Conservation (phyloP, 2,113 vertebrate genomes). For the Cranoglanis bouderius region DNA sequence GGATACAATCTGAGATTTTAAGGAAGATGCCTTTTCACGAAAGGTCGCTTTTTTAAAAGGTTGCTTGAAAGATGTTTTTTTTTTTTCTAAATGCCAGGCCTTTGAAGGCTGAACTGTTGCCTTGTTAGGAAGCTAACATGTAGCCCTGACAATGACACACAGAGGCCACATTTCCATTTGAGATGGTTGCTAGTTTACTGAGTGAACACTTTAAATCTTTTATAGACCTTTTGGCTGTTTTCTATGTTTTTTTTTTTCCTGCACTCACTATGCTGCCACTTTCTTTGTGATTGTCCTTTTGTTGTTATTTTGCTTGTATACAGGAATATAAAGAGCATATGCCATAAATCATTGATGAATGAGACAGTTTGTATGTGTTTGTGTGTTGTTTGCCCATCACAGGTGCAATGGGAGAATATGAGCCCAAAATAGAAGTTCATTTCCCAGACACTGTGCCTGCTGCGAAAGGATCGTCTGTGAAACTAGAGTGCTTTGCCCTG, state of each 20-base stretch:
- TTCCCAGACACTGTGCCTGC: slow-evolving; percentile 89
- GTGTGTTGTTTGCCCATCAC: slow-evolving; percentile 59
- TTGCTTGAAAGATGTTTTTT: slow-evolving; percentile 41
- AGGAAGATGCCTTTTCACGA: slow-evolving; percentile 39
- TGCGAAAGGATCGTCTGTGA: slow-evolving; percentile 88
- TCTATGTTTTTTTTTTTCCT: slow-evolving; percentile 47
- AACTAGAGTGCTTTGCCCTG: slow-evolving; percentile 91
- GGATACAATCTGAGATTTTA: slow-evolving; percentile 35
- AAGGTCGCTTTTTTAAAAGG: slow-evolving; percentile 41
- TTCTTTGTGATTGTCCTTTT: slow-evolving; percentile 50
- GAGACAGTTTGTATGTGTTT: slow-evolving; percentile 46
- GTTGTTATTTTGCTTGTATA: slow-evolving; percentile 58
- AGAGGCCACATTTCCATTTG: slow-evolving; percentile 64
- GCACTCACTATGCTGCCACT: slow-evolving; percentile 35
- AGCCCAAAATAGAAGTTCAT: slow-evolving; percentile 98
- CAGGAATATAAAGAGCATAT: slow-evolving; percentile 43
- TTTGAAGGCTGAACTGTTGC: slow-evolving; percentile 51
- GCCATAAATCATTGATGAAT: slow-evolving; percentile 64
- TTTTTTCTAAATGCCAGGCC: slow-evolving; percentile 37
- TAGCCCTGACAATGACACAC: slow-evolving; percentile 55
- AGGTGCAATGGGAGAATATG: slow-evolving; percentile 98
- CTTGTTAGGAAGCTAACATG: slow-evolving; percentile 52
- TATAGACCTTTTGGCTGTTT: slow-evolving; percentile 47
- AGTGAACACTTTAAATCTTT: slow-evolving; percentile 67
- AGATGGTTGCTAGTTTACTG: slow-evolving; percentile 61